phyloP scores from a whole-genome alignment of 2,797 vertebrate species.

The Chiroxiphia lanceolata region DNA sequence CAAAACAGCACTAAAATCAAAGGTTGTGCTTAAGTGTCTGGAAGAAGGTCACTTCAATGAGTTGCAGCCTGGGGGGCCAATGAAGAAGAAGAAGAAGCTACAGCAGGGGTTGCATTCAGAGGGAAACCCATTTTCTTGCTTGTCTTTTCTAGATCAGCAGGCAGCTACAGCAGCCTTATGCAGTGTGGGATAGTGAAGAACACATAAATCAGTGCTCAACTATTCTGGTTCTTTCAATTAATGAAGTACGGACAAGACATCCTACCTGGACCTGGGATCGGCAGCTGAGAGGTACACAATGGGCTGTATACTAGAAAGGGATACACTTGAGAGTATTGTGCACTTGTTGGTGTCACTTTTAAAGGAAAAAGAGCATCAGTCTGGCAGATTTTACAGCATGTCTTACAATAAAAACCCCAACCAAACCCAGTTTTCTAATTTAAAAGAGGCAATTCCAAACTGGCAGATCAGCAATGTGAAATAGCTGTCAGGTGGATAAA shows the following conservation, averaged over 20 bases:
- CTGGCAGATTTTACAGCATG: background rate
- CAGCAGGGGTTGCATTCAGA: background rate
- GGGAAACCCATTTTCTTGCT: background rate
- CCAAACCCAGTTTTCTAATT: background rate
- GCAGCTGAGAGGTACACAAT: conserved; percentile 61
- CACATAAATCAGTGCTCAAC: conserved; percentile 63
- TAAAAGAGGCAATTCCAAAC: background rate
- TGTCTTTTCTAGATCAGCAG: conserved; percentile 12
- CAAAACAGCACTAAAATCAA: background rate
- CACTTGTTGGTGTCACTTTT: background rate
- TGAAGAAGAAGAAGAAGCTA: background rate
- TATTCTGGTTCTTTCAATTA: conserved; percentile 54
- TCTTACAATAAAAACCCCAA: background rate
- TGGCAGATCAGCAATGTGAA: background rate
- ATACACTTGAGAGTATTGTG: background rate
- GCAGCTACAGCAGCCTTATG: background rate
- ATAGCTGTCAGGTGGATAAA: background rate
- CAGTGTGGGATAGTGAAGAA: conserved; percentile 60
- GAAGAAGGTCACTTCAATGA: background rate
- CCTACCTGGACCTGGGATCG: conserved; percentile 64
- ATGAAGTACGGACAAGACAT: conserved; percentile 66
- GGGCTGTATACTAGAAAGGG: background rate
- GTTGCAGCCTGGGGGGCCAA: background rate
- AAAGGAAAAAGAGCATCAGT: background rate
- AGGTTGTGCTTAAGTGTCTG: background rate